Evolutionary conservation across 2,888 invertebrate species (phyloP), one percentile per base, ranked within the genome.

Genomic region (Chrysodeixis includens): DNA sequence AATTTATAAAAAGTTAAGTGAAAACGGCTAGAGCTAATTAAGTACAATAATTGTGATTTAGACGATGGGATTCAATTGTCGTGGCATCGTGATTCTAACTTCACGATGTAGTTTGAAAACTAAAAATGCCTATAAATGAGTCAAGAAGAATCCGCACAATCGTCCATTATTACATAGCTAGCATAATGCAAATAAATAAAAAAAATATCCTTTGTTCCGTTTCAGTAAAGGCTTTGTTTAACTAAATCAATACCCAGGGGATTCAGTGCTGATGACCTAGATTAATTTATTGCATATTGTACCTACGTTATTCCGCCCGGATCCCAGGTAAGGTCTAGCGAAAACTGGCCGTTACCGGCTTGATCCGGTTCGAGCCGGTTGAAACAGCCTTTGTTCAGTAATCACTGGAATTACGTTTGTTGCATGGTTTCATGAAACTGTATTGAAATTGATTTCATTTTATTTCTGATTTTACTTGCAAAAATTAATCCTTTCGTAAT

Each of bases 251-350:
- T 74, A 69, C 61, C 0, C n/a, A 49, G n/a, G 69, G 72, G 60
- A 74, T 60, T 64, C 58, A 61, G 53, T 54, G n/a, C 51, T 65
- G 56, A 54, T 67, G 65, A 76, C 74, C 79, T 69, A 67, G 35
- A 68, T 69, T 78, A 73, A 76, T 76, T 76, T 74, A 76, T 78
- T 57, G 53, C 59, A 68, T 54, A 69, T 74, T 68, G n/a, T n/a
- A n/a, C n/a, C 58, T 69, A 69, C 69, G 49, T 63, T 59, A 64
- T 70, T 69, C 66, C 46, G 9, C 52, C 40, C 12, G 22, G 16
- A 35, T 40, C 20, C 40, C 62, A 62, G 61, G 55, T 63, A 63
- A 66, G 59, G 56, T 56, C 32, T 58, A 67, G 56, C n/a, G 56
- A 22, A 58, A 67, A 63, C 66, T 57, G 26, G 56, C 55, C 40